phyloP scores from a whole-genome alignment of 2,797 vertebrate genomes.

The Chaetodon trifasciatus region DNA sequence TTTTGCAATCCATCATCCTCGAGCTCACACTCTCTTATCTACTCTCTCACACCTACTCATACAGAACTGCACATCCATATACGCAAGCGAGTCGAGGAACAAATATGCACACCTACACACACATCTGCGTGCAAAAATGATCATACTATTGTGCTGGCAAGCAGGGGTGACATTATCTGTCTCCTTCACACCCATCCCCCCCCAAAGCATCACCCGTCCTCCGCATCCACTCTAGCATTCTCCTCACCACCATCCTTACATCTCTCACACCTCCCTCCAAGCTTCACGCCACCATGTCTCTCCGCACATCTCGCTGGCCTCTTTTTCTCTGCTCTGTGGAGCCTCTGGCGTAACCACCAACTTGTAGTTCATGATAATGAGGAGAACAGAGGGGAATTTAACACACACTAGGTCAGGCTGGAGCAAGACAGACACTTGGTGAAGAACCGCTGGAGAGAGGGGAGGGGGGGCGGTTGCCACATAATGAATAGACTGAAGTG shows the following conservation, averaged over 20 bases:
- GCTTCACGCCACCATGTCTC: slow-evolving; percentile 59
- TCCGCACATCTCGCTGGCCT: slow-evolving; percentile 66
- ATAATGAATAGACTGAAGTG: slow-evolving; percentile 78
- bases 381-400: slow-evolving; percentile 68
- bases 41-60: slow-evolving; percentile 63
- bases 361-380: slow-evolving; percentile 74
- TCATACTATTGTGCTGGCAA: slow-evolving; percentile 65
- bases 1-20: slow-evolving; percentile 81
- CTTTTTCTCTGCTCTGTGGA: slow-evolving; percentile 62
- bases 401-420: slow-evolving; percentile 63
- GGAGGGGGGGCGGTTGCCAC: slow-evolving; percentile 26
- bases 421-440: slow-evolving; percentile 64
- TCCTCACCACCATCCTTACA: slow-evolving; percentile 53
- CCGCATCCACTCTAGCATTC: slow-evolving; percentile 56
- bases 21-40: slow-evolving; percentile 74
- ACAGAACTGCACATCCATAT: slow-evolving; percentile 44
- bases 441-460: slow-evolving; percentile 46
- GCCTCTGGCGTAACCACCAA: slow-evolving; percentile 75
- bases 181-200: slow-evolving; percentile 68
- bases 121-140: slow-evolving; percentile 61
- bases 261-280: slow-evolving; percentile 66
- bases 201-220: slow-evolving; percentile 62
- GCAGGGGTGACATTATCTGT: slow-evolving; percentile 76
- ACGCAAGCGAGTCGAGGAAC: slow-evolving; percentile 53
- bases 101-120: slow-evolving; percentile 75